Evolutionary conservation across 2,113 vertebrate genomes (phyloP).

Genomic region (Gnathonemus longibarbis): DNA sequence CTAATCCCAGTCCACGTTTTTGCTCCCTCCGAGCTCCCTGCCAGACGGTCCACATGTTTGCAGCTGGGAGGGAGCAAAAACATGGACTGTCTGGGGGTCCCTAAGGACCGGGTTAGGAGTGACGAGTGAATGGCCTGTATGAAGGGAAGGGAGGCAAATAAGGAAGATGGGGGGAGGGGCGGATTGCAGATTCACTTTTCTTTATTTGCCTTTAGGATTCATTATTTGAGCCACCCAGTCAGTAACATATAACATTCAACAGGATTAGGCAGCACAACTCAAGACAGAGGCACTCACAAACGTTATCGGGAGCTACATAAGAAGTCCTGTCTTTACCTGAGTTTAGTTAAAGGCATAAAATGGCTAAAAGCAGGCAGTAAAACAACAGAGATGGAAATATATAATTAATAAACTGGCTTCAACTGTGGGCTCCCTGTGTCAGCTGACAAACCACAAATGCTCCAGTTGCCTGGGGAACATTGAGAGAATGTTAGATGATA

Average conservation of each 20-base stretch:
- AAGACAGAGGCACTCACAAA: neutral
- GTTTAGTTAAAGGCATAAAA: neutral
- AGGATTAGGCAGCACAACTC: neutral
- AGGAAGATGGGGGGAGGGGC: neutral
- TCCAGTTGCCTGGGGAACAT: neutral
- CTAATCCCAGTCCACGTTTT: too few species aligned
- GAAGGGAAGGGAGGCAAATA: neutral
- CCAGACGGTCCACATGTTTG: too few species aligned
- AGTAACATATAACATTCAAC: neutral
- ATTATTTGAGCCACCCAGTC: neutral
- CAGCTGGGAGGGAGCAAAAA: neutral
- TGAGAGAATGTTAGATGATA: neutral
- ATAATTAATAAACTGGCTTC: neutral
- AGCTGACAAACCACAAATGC: neutral
- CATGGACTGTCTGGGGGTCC: neutral
- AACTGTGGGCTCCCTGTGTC: neutral
- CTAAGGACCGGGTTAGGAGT: neutral
- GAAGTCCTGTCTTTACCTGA: neutral
- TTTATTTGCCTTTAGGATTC: neutral
- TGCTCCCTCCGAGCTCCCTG: too few species aligned
- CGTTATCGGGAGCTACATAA: neutral
- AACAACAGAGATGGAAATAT: neutral
- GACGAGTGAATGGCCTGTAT: neutral
- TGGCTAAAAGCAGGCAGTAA: neutral
- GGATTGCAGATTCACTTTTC: neutral